Evolutionary conservation across 2,113 vertebrate genomes (phyloP).

Genomic region (Cephalopterus ornatus): DNA sequence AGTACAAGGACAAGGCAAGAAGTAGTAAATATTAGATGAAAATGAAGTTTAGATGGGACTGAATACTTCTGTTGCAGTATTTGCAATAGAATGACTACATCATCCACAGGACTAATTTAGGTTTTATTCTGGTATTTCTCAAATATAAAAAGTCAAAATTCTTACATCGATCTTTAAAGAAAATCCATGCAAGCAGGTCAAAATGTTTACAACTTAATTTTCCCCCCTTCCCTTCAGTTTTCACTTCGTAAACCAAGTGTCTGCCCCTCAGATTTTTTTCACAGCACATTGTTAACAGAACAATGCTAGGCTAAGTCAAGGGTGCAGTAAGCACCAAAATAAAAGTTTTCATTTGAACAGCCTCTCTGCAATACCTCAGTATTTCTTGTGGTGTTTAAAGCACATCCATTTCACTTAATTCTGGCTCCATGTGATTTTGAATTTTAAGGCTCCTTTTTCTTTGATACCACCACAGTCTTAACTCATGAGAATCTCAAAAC

Average conservation of each 20-base stretch:
- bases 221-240: not conserved
- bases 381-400: not conserved
- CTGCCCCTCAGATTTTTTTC: not conserved
- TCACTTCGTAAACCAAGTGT: conserved; percentile 42
- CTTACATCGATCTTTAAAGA: conserved; percentile 75
- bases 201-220: conserved; percentile 69
- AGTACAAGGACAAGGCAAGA: not conserved
- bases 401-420: not conserved
- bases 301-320: not conserved
- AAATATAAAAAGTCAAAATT: conserved; percentile 82
- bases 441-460: not conserved
- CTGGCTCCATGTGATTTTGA: not conserved
- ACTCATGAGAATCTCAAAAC: not conserved
- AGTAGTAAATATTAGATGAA: no score
- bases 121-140: conserved; percentile 75
- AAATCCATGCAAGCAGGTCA: conserved; percentile 75
- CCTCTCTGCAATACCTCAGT: conserved; percentile 10
- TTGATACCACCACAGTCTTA: not conserved
- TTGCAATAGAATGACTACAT: not conserved
- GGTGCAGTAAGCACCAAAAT: conserved; percentile 44
- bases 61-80: not conserved
- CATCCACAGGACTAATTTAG: conserved; percentile 53
- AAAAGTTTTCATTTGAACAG: not conserved
- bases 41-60: not conserved
- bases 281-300: conserved; percentile 19